Percentiles rank a stretch among this genome's conserved stretches.
These are phyloP conservation scores for Pseudoips prasinana DNA, from an alignment of 2,888 invertebrate genomes.

Conservation along the genomic window DNA sequence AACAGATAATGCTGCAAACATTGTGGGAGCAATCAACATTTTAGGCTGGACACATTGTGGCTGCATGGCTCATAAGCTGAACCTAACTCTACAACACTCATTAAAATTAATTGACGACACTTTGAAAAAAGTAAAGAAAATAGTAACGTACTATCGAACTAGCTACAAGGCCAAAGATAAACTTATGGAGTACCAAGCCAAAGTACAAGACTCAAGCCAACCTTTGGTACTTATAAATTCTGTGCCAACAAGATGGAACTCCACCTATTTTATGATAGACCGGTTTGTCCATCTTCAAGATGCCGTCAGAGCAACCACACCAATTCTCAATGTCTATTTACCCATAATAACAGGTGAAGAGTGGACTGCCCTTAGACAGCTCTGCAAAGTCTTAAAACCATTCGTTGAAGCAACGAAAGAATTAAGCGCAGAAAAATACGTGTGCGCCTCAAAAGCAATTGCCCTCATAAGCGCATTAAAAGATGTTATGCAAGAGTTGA, in stretches of 20 bases:
- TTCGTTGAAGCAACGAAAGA: slow-evolving; percentile 4
- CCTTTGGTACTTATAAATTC: slow-evolving; percentile 1
- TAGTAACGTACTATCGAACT: background rate
- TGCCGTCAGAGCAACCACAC: too few relatives aligned
- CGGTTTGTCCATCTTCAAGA: too few relatives aligned
- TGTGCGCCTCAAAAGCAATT: too few relatives aligned
- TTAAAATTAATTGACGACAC: background rate
- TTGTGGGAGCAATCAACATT: background rate
- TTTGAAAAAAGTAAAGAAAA: background rate
- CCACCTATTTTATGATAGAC: too few relatives aligned
- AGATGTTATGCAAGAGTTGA: background rate
- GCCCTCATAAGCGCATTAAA: too few relatives aligned
- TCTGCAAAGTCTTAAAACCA: too few relatives aligned
- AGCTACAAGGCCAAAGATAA: background rate
- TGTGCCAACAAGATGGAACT: background rate
- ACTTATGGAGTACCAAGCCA: background rate
- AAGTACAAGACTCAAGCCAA: slow-evolving; percentile 1
- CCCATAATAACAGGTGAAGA: background rate
- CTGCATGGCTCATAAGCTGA: background rate
- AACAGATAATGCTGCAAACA: background rate
- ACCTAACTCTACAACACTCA: background rate
- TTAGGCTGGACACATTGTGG: background rate
- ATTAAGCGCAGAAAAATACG: too few relatives aligned
- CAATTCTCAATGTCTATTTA: background rate
- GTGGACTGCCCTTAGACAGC: slow-evolving; percentile 1